These are phyloP conservation scores for Periplaneta americana DNA, from an alignment of 1,140 invertebrate species.

Conservation along the genomic window DNA sequence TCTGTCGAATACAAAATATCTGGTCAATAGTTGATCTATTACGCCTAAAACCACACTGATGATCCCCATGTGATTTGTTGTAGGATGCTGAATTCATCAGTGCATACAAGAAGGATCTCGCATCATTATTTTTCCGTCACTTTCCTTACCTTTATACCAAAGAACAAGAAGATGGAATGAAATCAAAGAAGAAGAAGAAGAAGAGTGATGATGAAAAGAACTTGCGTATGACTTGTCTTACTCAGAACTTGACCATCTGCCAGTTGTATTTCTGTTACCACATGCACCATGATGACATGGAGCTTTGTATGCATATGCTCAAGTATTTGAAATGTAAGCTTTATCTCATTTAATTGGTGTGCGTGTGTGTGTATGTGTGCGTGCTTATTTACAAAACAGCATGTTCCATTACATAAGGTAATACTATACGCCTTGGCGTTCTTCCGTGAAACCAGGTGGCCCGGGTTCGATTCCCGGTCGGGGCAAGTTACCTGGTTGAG, in stretches of 20 bases:
- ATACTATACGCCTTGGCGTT: no score
- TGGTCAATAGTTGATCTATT: no score
- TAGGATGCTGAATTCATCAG: slow-evolving; percentile 36
- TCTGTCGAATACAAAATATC: no score
- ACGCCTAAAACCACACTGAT: no score
- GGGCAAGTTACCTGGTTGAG: no score
- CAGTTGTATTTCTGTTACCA: background rate
- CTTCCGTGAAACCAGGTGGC: no score
- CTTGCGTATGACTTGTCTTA: background rate
- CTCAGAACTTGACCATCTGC: background rate
- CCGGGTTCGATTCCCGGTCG: no score
- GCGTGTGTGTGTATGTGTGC: no score
- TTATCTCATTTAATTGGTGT: no score
- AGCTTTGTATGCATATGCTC: background rate
- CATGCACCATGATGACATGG: background rate
- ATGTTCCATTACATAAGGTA: no score
- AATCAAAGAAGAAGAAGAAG: background rate
- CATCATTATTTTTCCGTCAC: background rate
- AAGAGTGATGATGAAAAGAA: background rate
- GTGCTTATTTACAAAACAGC: no score
- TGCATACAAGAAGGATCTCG: background rate
- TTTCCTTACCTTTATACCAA: background rate
- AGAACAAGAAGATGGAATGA: background rate
- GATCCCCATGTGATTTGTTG: no score
- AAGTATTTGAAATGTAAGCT: background rate